These are phyloP conservation scores for Phainopepla nitens DNA, from an alignment of 2,113 vertebrate genomes.

Conservation along the genomic window DNA sequence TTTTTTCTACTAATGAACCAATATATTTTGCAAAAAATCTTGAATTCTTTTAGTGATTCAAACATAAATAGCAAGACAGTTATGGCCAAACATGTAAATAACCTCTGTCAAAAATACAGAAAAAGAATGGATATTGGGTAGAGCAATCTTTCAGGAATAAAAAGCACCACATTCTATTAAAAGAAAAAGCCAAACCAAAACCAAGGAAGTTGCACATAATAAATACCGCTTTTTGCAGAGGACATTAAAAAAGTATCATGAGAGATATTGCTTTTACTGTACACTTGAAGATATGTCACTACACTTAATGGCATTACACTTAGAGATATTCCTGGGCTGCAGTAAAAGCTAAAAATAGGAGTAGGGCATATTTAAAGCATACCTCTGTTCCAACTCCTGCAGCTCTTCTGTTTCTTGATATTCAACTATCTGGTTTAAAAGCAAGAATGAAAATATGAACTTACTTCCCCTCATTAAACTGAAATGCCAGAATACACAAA, in stretches of 20 bases:
- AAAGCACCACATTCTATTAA: not conserved
- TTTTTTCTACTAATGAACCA: not conserved
- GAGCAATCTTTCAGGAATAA: not conserved
- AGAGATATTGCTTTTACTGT: not conserved
- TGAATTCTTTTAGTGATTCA: not conserved
- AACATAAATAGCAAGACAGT: not conserved
- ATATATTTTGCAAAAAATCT: not conserved
- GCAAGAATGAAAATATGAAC: not conserved
- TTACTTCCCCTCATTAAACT: not conserved
- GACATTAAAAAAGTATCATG: not conserved
- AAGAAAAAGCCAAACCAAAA: not conserved
- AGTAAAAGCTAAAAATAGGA: not conserved
- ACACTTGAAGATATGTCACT: not conserved
- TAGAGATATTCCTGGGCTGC: not conserved
- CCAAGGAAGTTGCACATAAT: not conserved
- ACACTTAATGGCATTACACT: no score
- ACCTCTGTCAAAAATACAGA: not conserved
- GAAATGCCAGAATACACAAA: not conserved
- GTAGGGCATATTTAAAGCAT: not conserved
- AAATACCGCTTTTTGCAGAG: not conserved
- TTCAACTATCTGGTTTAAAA: conserved; percentile 69
- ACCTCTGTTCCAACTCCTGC: conserved; percentile 76
- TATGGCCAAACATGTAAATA: not conserved
- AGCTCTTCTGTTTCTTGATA: conserved; percentile 65
- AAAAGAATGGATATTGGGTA: not conserved